Evolutionary conservation across 2,797 vertebrate genomes (phyloP).

Genomic region (Pangasius macronema): DNA sequence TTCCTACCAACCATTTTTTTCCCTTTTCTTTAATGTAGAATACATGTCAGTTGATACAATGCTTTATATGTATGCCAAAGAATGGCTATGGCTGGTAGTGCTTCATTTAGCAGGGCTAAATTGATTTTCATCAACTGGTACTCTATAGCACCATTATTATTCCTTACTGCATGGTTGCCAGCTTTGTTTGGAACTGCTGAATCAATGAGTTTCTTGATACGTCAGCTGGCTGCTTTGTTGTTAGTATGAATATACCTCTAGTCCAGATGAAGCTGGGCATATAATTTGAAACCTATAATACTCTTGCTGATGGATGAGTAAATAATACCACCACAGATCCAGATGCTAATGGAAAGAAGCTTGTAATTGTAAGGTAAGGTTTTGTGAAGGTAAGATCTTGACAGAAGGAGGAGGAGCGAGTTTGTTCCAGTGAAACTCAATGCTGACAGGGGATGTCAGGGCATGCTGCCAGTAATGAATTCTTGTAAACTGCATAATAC

Average conservation of each 20-base stretch:
- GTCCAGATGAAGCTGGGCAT: constrained; percentile 2
- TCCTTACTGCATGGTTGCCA: neutral
- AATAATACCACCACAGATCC: neutral
- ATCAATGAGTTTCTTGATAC: neutral
- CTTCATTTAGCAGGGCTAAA: constrained; percentile 9
- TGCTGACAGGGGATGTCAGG: constrained; percentile 28
- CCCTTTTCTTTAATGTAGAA: constrained; percentile 6
- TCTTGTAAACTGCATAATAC: constrained; percentile 34
- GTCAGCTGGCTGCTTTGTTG: constrained; percentile 16
- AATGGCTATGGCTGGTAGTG: neutral
- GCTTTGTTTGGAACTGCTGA: constrained; percentile 11
- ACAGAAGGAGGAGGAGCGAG: neutral
- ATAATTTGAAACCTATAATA: constrained; percentile 8
- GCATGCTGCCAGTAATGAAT: constrained; percentile 37
- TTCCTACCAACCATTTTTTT: neutral
- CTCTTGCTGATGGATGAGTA: constrained; percentile 18
- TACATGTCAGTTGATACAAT: constrained; percentile 2
- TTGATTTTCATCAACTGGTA: neutral
- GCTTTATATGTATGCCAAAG: constrained; percentile 9
- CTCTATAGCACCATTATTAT: neutral
- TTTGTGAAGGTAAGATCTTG: constrained; percentile 7
- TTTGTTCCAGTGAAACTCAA: constrained; percentile 20
- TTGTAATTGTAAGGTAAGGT: neutral
- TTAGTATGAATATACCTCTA: constrained; percentile 12
- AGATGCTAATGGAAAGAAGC: neutral